Evolutionary conservation across 2,797 vertebrate genomes (phyloP).

Genomic region (Aplochiton taeniatus): DNA sequence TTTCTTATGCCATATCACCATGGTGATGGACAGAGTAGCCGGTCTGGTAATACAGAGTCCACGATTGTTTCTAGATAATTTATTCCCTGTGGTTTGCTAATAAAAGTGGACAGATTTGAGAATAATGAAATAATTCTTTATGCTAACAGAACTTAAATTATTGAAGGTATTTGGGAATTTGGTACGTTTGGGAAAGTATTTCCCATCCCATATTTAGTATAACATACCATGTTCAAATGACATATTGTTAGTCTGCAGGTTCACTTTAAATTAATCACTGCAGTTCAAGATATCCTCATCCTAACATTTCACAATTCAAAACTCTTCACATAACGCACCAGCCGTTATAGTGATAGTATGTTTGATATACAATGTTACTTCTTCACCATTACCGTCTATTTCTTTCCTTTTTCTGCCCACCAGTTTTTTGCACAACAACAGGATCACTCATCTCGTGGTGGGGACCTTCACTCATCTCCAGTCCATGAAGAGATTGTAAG

Average conservation of each 20-base stretch:
- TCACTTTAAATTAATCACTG: no score
- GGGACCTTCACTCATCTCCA: slow-evolving; percentile 93
- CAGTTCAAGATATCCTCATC: no score
- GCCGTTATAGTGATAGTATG: neutral
- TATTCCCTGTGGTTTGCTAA: slow-evolving; percentile 7
- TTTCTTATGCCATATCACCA: slow-evolving; percentile 52
- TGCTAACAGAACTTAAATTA: no score
- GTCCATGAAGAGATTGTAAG: slow-evolving; percentile 98
- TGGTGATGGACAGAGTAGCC: slow-evolving; percentile 42
- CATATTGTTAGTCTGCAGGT: slow-evolving; percentile 3
- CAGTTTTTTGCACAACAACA: slow-evolving; percentile 99
- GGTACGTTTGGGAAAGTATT: slow-evolving; percentile 47
- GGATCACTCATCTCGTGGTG: slow-evolving; percentile 89
- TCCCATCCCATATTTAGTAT: slow-evolving; percentile 38
- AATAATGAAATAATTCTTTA: no score
- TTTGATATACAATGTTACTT: neutral
- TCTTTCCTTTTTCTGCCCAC: slow-evolving; percentile 24
- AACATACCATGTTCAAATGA: no score
- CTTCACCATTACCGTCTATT: neutral
- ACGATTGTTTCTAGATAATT: slow-evolving; percentile 16
- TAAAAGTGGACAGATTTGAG: neutral
- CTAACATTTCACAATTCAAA: no score
- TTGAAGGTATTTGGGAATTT: slow-evolving; percentile 4
- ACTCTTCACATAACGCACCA: no score
- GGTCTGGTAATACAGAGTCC: slow-evolving; percentile 1